Evolutionary conservation across 2,888 invertebrate genomes (phyloP).

Genomic region (Tachystola acroxantha): DNA sequence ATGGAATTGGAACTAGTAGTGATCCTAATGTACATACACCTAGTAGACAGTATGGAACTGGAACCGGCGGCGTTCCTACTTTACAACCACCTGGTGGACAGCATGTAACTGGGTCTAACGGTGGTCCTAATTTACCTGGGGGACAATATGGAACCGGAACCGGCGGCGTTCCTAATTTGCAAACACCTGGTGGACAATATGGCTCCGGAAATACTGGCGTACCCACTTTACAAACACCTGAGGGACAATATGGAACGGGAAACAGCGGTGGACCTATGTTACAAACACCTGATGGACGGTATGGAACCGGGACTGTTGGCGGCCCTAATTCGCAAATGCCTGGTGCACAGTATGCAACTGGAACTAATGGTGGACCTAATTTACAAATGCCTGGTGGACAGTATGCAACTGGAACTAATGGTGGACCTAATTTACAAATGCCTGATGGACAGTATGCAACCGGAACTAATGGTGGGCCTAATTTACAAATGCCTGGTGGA

Average conservation of each 20-base stretch:
- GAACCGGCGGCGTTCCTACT: neutral
- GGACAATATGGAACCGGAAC: slow-evolving; percentile 1
- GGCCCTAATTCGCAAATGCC: neutral
- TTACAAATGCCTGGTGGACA: neutral
- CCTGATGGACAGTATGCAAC: neutral
- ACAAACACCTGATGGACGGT: neutral
- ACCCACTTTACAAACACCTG: neutral
- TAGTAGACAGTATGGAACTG: neutral
- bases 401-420: neutral
- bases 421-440: neutral
- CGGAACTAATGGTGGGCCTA: neutral
- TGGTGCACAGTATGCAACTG: neutral
- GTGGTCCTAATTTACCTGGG: neutral
- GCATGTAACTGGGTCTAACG: neutral
- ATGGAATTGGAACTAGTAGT: neutral
- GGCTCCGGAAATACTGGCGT: neutral
- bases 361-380: neutral
- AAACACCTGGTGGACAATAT: neutral
- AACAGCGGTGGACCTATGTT: neutral
- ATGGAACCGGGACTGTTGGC: neutral
- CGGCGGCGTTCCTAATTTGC: neutral
- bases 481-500: neutral
- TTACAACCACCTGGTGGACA: neutral
- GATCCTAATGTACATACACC: neutral
- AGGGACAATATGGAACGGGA: neutral